phyloP scores from a whole-genome alignment of 2,113 vertebrate genomes.

The Peucedramus taeniatus region DNA sequence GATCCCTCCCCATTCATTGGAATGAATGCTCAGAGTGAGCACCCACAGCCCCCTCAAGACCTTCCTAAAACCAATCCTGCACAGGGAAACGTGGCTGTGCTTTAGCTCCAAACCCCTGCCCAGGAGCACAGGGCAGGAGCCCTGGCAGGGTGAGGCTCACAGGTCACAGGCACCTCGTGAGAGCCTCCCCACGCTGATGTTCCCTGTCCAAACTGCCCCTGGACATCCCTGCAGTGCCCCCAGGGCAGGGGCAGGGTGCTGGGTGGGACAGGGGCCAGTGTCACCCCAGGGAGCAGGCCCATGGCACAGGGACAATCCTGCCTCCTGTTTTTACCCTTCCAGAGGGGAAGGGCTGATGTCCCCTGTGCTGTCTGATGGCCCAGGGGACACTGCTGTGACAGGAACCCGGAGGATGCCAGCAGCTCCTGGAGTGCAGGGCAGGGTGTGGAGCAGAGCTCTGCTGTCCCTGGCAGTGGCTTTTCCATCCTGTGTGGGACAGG shows the following conservation, averaged over 20 bases:
- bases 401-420: background rate
- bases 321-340: background rate
- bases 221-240: background rate
- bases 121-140: background rate
- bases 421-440: background rate
- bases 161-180: fast-evolving
- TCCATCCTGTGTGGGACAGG: background rate
- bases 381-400: background rate
- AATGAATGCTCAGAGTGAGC: background rate
- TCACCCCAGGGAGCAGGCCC: background rate
- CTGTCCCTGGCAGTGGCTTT: background rate
- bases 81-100: fast-evolving
- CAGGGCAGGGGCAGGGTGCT: background rate
- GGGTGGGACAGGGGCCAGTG: fast-evolving
- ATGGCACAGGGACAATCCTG: background rate
- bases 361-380: fast-evolving
- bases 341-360: background rate
- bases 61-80: background rate
- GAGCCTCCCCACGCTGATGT: background rate
- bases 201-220: background rate
- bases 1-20: background rate
- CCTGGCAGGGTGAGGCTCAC: background rate
- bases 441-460: background rate
- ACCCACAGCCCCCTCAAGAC: background rate
- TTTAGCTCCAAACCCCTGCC: background rate